Percentiles rank a stretch among this genome's conserved stretches.
phyloP scores from a whole-genome alignment of 2,113 vertebrate species.

The Plecotus auritus region DNA sequence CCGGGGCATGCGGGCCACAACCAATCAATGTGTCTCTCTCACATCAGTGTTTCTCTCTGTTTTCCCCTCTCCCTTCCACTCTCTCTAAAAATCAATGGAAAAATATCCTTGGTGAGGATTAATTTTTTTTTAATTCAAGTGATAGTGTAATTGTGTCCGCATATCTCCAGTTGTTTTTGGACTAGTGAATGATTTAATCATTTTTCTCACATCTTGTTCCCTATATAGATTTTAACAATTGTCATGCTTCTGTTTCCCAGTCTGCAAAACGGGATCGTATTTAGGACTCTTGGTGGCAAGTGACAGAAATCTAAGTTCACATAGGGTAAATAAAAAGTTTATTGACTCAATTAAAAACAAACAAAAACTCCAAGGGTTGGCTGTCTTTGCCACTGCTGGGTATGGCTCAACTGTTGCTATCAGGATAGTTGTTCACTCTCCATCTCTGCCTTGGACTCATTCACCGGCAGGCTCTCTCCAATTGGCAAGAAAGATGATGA shows the following conservation, averaged over 20 bases:
- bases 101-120: too few relatives aligned
- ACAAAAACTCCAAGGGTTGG: background rate
- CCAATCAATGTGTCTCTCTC: too few relatives aligned
- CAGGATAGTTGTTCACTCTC: background rate
- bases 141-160: background rate
- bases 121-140: too few relatives aligned
- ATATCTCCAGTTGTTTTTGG: background rate
- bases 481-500: background rate
- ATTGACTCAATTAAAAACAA: background rate
- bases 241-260: background rate
- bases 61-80: too few relatives aligned
- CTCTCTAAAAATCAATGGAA: too few relatives aligned
- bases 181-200: background rate
- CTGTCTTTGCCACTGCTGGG: background rate
- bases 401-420: background rate
- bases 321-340: background rate
- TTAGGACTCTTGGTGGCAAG: background rate
- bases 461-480: background rate
- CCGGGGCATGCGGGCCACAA: too few relatives aligned
- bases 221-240: background rate
- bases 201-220: background rate
- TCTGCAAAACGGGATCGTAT: background rate
- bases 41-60: too few relatives aligned
- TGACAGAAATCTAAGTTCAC: background rate
- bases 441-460: background rate